phyloP scores from a whole-genome alignment of 2,888 invertebrate genomes.

The Drosophila bunnanda region DNA sequence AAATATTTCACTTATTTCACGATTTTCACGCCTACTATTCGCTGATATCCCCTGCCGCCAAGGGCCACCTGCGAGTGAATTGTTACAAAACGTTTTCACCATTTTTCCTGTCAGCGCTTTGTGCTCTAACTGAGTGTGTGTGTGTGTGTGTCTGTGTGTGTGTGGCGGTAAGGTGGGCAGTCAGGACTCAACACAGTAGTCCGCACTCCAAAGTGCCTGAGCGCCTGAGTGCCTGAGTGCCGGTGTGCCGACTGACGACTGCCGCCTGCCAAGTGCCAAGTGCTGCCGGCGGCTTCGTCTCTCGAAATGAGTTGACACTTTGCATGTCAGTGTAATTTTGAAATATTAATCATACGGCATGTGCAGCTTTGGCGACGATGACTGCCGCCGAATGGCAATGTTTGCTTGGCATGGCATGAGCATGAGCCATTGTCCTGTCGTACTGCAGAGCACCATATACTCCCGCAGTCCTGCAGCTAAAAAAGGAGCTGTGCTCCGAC shows the following conservation, averaged over 20 bases:
- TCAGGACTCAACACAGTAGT: constrained; percentile 13
- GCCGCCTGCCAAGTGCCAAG: constrained; percentile 33
- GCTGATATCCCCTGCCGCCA: constrained; percentile 19
- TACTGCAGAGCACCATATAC: neutral
- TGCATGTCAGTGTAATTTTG: constrained; percentile 80
- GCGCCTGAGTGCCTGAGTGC: constrained; percentile 7
- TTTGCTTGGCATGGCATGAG: constrained; percentile 71
- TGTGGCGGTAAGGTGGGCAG: constrained; percentile 53
- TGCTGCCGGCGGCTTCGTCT: constrained; percentile 51
- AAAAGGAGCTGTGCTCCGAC: constrained; percentile 19
- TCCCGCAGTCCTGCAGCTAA: constrained; percentile 11
- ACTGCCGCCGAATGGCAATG: constrained; percentile 53
- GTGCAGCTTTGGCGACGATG: constrained; percentile 58
- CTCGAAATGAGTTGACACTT: constrained; percentile 79
- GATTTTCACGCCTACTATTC: constrained; percentile 74
- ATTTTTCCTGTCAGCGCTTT: constrained; percentile 72
- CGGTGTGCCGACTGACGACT: neutral
- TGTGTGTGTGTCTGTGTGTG: too few relatives aligned
- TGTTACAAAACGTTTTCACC: constrained; percentile 75
- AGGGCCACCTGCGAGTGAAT: constrained; percentile 63
- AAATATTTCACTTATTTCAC: constrained; percentile 80
- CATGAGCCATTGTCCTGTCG: constrained; percentile 24
- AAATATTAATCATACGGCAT: constrained; percentile 77
- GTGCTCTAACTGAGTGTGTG: constrained; percentile 38
- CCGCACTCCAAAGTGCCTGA: constrained; percentile 13